A percentile compares a stretch with the other conserved stretches of the same genome.
Conservation (phyloP, 2,888 invertebrate genomes). For the Agrotis puta region DNA sequence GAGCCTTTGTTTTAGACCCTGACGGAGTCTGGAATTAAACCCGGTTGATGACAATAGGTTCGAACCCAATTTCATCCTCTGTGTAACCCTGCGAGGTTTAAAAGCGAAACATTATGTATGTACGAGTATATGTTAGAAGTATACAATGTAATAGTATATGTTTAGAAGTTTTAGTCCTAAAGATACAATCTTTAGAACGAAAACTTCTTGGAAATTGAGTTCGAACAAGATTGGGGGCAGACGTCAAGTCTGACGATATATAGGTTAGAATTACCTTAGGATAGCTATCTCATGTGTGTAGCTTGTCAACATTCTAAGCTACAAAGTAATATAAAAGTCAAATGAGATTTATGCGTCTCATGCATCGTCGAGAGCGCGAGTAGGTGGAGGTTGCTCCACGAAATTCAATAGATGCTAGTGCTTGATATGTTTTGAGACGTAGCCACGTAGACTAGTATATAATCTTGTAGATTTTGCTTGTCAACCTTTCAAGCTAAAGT, state of each 20-base stretch:
- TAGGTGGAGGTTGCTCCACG: not conserved
- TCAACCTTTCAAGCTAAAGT: not conserved
- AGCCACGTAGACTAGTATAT: not conserved
- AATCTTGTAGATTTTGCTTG: not conserved
- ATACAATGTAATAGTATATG: too few relatives aligned
- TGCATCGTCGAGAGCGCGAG: slow-evolving; percentile 2
- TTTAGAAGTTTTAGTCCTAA: not conserved
- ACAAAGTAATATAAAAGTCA: slow-evolving; percentile 29
- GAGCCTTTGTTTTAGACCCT: too few relatives aligned
- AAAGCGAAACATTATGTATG: too few relatives aligned
- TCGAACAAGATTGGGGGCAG: slow-evolving; percentile 8
- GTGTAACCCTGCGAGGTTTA: too few relatives aligned
- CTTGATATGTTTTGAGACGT: slow-evolving; percentile 6
- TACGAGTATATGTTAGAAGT: too few relatives aligned
- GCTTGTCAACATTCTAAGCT: slow-evolving; percentile 31
- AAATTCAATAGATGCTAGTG: slow-evolving; percentile 21
- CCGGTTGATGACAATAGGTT: too few relatives aligned
- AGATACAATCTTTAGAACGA: too few relatives aligned
- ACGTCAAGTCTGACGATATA: slow-evolving; percentile 4
- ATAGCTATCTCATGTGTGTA: slow-evolving; percentile 7
- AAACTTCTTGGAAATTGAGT: too few relatives aligned
- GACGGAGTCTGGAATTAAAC: too few relatives aligned
- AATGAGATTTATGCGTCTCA: slow-evolving; percentile 32
- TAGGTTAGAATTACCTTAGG: slow-evolving; percentile 4
- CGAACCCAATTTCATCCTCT: too few relatives aligned